phyloP scores from a whole-genome alignment of 2,113 vertebrate species.

The Dascyllus trimaculatus region DNA sequence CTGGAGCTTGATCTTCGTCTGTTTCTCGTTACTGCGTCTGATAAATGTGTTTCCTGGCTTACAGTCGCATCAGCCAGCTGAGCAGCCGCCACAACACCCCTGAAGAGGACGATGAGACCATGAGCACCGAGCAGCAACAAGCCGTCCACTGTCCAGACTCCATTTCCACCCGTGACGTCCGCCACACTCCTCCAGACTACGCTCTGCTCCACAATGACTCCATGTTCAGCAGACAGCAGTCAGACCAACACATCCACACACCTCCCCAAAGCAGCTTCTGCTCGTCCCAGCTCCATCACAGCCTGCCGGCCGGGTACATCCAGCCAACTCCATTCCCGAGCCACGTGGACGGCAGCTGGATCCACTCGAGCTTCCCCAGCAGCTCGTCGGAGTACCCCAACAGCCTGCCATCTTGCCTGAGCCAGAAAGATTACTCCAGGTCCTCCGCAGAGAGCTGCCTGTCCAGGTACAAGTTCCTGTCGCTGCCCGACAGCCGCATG shows the following conservation, averaged over 20 bases:
- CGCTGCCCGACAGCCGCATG: conserved; percentile 64
- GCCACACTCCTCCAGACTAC: not conserved
- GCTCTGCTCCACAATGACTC: not conserved
- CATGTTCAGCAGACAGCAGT: conserved; percentile 3
- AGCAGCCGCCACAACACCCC: conserved; percentile 72
- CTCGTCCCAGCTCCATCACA: conserved; percentile 55
- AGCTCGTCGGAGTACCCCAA: conserved; percentile 70
- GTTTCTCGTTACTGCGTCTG: not conserved
- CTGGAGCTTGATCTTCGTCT: not conserved
- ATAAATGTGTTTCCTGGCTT: not conserved
- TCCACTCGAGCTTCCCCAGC: conserved; percentile 66
- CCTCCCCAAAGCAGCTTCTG: conserved; percentile 34
- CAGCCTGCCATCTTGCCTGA: conserved; percentile 68
- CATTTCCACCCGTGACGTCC: not conserved
- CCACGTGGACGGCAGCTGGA: conserved; percentile 62
- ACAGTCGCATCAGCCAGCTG: conserved; percentile 51
- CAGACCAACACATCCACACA: conserved; percentile 1
- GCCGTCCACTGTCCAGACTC: conserved; percentile 2
- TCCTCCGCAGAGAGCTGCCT: conserved; percentile 58
- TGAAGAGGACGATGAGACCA: conserved; percentile 85
- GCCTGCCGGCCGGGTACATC: conserved; percentile 59
- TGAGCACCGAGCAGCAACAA: conserved; percentile 66
- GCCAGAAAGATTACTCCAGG: conserved; percentile 59
- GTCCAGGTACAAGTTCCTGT: conserved; percentile 56
- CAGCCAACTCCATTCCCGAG: conserved; percentile 83